These are phyloP conservation scores for Ptilonorhynchus violaceus DNA, from an alignment of 2,113 vertebrate genomes.

Conservation along the genomic window DNA sequence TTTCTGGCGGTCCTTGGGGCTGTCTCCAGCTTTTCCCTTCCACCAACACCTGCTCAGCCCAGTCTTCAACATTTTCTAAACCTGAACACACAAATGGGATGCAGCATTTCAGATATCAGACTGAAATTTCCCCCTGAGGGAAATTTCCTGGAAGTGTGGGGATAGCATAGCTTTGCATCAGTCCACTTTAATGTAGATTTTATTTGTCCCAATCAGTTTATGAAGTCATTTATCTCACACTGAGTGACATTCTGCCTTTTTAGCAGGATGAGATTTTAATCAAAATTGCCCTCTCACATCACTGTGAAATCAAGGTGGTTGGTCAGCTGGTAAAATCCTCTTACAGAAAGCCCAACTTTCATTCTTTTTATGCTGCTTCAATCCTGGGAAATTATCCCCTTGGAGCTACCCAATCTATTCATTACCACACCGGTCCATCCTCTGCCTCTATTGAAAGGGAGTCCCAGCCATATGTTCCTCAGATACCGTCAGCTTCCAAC, in stretches of 20 bases:
- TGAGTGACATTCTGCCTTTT: neutral
- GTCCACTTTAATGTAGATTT: neutral
- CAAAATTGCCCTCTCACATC: neutral
- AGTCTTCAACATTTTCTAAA: neutral
- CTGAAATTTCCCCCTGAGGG: neutral
- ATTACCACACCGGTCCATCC: neutral
- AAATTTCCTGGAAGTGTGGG: neutral
- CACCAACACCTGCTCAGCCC: neutral
- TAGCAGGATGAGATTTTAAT: neutral
- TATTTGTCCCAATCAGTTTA: neutral
- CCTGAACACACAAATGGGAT: neutral
- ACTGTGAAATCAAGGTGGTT: neutral
- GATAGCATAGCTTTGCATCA: neutral
- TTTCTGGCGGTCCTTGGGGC: neutral
- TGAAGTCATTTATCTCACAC: neutral
- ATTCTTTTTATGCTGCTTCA: conserved; percentile 15
- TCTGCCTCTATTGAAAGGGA: neutral
- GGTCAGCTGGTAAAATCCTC: conserved; percentile 39
- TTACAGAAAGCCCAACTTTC: neutral
- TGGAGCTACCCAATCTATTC: neutral
- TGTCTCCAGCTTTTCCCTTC: neutral
- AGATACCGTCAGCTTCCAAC: conserved; percentile 38
- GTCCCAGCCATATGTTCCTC: conserved; percentile 17
- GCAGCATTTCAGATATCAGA: neutral
- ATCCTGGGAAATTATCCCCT: conserved; percentile 3